A percentile compares a stretch with the other conserved stretches of the same genome.
Evolutionary conservation across 2,797 vertebrate genomes (phyloP).

Genomic region (Poeciliopsis infans): DNA sequence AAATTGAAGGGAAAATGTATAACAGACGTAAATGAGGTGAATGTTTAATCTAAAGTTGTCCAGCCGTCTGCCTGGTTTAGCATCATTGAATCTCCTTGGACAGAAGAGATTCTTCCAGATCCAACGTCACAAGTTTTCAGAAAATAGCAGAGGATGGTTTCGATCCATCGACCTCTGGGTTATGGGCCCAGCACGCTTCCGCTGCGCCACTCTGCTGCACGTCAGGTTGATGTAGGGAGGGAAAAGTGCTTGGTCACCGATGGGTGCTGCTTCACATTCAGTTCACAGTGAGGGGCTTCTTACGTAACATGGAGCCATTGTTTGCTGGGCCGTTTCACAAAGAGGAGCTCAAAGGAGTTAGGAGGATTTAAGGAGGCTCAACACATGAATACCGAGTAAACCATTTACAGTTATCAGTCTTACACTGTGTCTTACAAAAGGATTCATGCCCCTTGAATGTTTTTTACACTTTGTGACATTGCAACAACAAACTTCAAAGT

Average conservation of each 20-base stretch:
- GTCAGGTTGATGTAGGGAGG: background rate
- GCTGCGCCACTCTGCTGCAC: constrained; percentile 83
- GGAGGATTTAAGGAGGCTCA: background rate
- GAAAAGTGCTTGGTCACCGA: fast-evolving
- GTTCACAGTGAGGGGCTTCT: constrained; percentile 19
- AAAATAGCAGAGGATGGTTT: constrained; percentile 79
- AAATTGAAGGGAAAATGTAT: constrained; percentile 36
- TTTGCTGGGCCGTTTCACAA: constrained; percentile 14
- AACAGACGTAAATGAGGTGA: constrained; percentile 50
- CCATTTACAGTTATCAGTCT: background rate
- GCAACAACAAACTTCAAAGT: background rate
- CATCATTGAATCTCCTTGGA: background rate
- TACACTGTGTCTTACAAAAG: background rate
- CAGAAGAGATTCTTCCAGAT: background rate
- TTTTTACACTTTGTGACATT: background rate
- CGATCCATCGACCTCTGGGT: constrained; percentile 86
- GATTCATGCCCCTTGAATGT: background rate
- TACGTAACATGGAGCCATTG: constrained; percentile 46
- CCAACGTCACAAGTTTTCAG: fast-evolving
- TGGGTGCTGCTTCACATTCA: constrained; percentile 31
- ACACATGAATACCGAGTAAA: constrained; percentile 6
- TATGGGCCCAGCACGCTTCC: constrained; percentile 87
- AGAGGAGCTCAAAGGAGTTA: constrained; percentile 6
- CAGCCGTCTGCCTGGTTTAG: background rate
- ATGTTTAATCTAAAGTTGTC: constrained; percentile 43